Evolutionary conservation across 2,797 vertebrate genomes (phyloP).

Genomic region (Tauraco hartlaubi): DNA sequence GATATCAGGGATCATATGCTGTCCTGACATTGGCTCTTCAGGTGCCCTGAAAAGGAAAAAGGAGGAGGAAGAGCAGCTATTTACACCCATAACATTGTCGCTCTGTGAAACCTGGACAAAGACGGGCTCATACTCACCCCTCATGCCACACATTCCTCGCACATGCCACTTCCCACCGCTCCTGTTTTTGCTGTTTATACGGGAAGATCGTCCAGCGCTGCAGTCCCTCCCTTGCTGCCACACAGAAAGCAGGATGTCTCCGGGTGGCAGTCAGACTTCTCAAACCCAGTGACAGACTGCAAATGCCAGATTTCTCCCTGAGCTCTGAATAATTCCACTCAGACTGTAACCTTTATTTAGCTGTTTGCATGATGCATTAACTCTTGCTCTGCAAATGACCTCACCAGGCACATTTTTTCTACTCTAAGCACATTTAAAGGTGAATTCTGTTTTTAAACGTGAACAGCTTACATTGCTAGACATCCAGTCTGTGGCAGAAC

Average conservation of each 20-base stretch:
- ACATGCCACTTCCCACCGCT: background rate
- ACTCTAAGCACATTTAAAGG: slow-evolving; percentile 60
- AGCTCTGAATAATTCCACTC: slow-evolving; percentile 70
- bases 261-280: slow-evolving; percentile 35
- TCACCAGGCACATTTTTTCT: slow-evolving; percentile 21
- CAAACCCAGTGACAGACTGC: slow-evolving; percentile 56
- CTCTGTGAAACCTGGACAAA: background rate
- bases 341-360: slow-evolving; percentile 76
- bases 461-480: background rate
- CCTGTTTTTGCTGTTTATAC: background rate
- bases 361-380: slow-evolving; percentile 73
- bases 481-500: background rate
- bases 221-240: background rate
- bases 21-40: background rate
- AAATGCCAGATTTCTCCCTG: slow-evolving; percentile 69
- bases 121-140: background rate
- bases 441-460: slow-evolving; percentile 47
- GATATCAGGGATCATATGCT: background rate
- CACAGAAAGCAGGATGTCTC: slow-evolving; percentile 22
- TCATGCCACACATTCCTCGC: slow-evolving; percentile 8
- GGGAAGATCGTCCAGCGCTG: background rate
- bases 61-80: background rate
- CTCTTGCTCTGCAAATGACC: slow-evolving; percentile 67
- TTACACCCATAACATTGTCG: background rate
- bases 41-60: background rate